These are phyloP conservation scores for Sinosuthora webbiana DNA, from an alignment of 2,113 vertebrate species.

Conservation along the genomic window DNA sequence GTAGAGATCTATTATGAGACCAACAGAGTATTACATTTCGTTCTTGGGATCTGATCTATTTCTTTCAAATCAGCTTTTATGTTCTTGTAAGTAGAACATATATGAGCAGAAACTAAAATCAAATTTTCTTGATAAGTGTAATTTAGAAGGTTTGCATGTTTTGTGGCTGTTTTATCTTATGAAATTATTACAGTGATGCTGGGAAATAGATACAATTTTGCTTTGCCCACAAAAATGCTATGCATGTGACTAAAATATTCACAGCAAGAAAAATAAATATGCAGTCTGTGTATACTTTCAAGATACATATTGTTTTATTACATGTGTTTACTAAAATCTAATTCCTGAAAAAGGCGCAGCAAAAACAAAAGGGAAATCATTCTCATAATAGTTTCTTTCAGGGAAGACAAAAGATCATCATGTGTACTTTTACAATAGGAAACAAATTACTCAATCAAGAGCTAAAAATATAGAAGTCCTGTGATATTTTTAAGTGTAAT, in stretches of 20 bases:
- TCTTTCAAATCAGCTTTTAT: background rate
- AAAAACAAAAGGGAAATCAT: background rate
- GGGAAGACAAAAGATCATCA: conserved; percentile 29
- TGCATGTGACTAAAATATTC: background rate
- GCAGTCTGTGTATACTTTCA: background rate
- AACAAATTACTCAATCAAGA: conserved; percentile 31
- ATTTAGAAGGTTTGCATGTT: background rate
- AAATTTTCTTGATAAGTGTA: background rate
- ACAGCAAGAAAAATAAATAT: background rate
- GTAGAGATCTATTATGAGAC: background rate
- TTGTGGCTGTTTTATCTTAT: background rate
- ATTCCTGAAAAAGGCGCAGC: background rate
- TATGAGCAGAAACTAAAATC: background rate
- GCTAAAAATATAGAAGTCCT: conserved; percentile 40
- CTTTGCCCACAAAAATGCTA: background rate
- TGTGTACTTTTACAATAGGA: conserved; percentile 24
- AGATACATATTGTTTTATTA: background rate
- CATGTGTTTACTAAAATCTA: background rate
- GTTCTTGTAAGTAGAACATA: background rate
- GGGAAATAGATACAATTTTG: background rate
- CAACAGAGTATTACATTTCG: background rate
- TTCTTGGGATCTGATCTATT: background rate
- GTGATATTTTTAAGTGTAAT: background rate
- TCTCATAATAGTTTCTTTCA: background rate
- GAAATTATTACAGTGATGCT: background rate